Evolutionary conservation across 53 echinoderm and acorn worm genomes (phyloP), one percentile per base, ranked within the genome.

Genomic region (Mesocentrotus franciscanus): DNA sequence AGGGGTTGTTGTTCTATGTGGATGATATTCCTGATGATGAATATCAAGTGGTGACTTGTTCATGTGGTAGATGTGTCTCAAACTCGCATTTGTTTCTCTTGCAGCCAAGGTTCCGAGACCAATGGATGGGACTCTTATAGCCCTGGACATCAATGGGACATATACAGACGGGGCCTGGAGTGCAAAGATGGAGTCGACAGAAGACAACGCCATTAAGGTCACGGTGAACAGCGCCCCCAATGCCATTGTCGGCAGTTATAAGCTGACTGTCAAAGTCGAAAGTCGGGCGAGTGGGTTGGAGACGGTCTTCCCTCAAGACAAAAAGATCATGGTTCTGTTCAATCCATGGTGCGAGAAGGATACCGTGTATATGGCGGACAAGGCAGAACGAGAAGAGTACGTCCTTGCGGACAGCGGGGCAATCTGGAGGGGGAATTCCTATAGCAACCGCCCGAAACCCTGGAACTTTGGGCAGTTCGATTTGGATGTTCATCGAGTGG

Each of bases 381-480:
- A 94, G 10, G 94, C 85, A 1, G 98, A 98, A 70, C 95, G 90
- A 39, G 89, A 96, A 24, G 99, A 99, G 92, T 99, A 98, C 61
- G 95, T 99, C 32, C 90, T 97, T 56, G 95, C 93, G 16, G 98
- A 99, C 60, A 95, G 78, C 70, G 99, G 99, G 33, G 75, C 78
- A 60, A 97, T 99, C 61, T 99, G 96, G 96, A 96, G 97, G 76
- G 99, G 98, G 14, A 97, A 33, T 66, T 71, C 56, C 26, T 30
- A 92, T n/a, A 96, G 96, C 58, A 81, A 49, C 55, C 95, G 83
- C 10, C 93, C 93, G 26, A 96, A 93, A 84, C 85, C 85, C 35
- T 98, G 98, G 98, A 94, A 61, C 85, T 98, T 98, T 90, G 97
- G 96, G 39, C 98, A 98, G 90, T 98, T 97, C 95, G 98, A 98